phyloP scores from a whole-genome alignment of 2,888 invertebrate species.

The Tupiocoris notatus region DNA sequence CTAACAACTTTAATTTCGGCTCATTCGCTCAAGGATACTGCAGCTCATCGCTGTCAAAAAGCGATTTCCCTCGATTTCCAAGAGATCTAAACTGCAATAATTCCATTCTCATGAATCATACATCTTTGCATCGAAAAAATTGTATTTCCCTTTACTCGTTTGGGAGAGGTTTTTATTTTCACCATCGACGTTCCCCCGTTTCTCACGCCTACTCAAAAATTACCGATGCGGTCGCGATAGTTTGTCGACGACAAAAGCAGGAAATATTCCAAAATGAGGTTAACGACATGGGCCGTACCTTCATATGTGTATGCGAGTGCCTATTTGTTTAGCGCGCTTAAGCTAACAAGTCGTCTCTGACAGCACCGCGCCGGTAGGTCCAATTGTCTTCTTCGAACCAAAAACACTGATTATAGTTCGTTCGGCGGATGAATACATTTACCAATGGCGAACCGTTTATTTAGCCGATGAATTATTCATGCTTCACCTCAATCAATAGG shows the following conservation, averaged over 20 bases:
- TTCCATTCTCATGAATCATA: too few relatives aligned
- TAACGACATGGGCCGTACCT: background rate
- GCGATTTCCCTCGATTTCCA: too few relatives aligned
- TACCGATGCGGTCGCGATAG: background rate
- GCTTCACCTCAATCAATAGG: conserved; percentile 19
- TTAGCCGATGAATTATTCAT: conserved; percentile 21
- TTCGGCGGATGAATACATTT: conserved; percentile 23
- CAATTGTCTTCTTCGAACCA: conserved; percentile 25
- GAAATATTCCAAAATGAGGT: background rate
- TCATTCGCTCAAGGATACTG: too few relatives aligned
- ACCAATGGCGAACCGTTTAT: conserved; percentile 15
- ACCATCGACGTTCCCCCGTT: background rate
- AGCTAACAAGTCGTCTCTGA: background rate
- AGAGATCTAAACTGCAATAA: too few relatives aligned
- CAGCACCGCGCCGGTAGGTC: background rate
- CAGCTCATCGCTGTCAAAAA: too few relatives aligned
- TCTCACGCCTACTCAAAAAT: background rate
- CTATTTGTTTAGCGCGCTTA: background rate
- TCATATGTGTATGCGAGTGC: background rate
- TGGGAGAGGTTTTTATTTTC: too few relatives aligned
- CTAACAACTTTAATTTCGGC: too few relatives aligned
- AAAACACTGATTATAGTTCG: conserved; percentile 26
- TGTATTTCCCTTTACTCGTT: too few relatives aligned
- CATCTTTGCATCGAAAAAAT: too few relatives aligned
- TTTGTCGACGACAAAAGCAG: background rate